A percentile compares a stretch with the other conserved stretches of the same genome.
These are phyloP conservation scores for Myocastor coypus DNA, from an alignment of 2,113 vertebrate genomes.

Conservation along the genomic window DNA sequence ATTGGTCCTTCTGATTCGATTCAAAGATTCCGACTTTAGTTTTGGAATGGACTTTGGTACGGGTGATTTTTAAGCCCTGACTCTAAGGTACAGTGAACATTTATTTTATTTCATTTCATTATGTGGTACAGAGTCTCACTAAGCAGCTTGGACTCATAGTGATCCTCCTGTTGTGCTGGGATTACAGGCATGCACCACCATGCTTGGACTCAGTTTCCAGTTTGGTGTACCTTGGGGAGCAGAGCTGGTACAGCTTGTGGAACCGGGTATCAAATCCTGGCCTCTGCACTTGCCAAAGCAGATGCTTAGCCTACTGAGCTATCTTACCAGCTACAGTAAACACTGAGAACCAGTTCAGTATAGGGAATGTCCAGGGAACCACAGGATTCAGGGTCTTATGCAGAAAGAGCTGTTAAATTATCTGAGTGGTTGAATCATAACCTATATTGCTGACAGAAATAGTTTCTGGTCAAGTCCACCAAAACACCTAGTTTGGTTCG, in stretches of 20 bases:
- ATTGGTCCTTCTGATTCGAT: not conserved
- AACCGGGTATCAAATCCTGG: no score
- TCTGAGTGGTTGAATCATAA: not conserved
- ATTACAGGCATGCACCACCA: no score
- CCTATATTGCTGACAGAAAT: not conserved
- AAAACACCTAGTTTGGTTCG: not conserved
- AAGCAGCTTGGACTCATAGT: no score
- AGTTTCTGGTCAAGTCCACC: constrained; percentile 10
- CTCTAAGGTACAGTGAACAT: not conserved
- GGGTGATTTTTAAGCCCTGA: not conserved
- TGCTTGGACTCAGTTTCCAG: no score
- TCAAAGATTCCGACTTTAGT: not conserved
- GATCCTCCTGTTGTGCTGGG: no score
- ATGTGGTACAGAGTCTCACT: no score
- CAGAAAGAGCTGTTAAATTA: not conserved
- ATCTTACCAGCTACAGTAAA: not conserved
- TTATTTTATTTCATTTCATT: no score
- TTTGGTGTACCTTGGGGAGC: no score
- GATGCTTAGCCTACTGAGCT: no score
- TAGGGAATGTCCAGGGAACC: not conserved
- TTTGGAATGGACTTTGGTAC: not conserved
- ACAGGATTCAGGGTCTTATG: not conserved
- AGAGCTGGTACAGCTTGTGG: no score
- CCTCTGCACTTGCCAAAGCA: no score
- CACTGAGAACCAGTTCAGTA: not conserved